Base-by-base conservation (phyloP, 2,888 invertebrate genomes). In the Protula sp. region DNA sequence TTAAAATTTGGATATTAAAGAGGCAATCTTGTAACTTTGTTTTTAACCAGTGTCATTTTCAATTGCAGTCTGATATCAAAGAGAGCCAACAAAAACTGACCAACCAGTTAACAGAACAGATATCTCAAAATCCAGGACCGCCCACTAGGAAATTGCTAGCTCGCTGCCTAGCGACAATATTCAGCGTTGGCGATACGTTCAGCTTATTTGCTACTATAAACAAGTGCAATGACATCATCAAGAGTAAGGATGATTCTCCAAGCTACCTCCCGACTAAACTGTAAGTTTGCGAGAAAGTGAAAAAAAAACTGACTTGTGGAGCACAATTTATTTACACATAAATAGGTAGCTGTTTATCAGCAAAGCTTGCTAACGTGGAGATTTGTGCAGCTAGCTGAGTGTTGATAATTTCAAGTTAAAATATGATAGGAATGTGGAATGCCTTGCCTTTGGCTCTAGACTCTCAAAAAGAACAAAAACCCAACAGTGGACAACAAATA, bases 141-240 rank as follows among this genome's bases (percentile, higher is more conserved):
- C 94, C 98, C 2, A 94, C 95, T 1, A 85, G 98, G 30, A 88
- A 90, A 77, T 84, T 99, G 30, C 87, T 98, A 57, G 94, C 97
- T 22, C 66, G 91, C 76, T 93, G 93, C 77, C 83, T 97, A 65
- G 94, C 95, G 0, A 94, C 93, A 0, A 84, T 99, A 48, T 99
- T 97, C 84, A 92, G 92, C 63, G 94, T 98, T 22, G 99, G 98
- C 0, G 98, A 99, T 80, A 94, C 98, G 45, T 95, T 95, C 81
- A 85, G 93, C 61, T 86, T 99, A 50, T 98, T 98, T 81, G 94
- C 95, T 72, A 94, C 95, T 2, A 94, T 99, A 58, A 98, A 98
- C 82, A 91, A 92, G 72, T 98, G 98, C 84, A 99, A 98, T 84
- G 98, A 99, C 76, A 91, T 95, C 69, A 86, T 98, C 60, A 92